These are phyloP conservation scores for Varecia variegata DNA, from an alignment of 2,797 vertebrate species.

Conservation along the genomic window DNA sequence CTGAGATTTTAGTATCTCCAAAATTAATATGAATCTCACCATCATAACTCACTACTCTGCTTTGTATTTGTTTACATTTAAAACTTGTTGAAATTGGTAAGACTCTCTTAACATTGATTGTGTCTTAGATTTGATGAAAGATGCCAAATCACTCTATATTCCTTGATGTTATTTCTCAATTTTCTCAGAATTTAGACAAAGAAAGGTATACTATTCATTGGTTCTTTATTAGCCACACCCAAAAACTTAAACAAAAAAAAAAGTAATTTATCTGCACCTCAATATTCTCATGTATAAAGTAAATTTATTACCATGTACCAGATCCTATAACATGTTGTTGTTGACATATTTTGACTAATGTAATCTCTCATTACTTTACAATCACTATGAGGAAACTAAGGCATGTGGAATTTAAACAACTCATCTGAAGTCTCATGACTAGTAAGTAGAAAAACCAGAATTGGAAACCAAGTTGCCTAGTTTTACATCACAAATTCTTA, in stretches of 20 bases:
- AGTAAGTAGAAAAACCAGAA: neutral
- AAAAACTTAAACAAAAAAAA: neutral
- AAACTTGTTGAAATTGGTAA: neutral
- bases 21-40: neutral
- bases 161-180: neutral
- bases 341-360: neutral
- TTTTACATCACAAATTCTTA: neutral
- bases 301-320: neutral
- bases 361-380: neutral
- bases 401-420: neutral
- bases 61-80: neutral
- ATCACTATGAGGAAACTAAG: neutral
- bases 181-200: neutral
- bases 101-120: neutral
- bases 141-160: neutral
- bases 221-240: neutral
- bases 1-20: neutral
- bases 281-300: neutral
- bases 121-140: neutral
- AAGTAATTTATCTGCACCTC: neutral
- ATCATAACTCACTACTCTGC: neutral
- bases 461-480: neutral
- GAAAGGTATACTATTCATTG: neutral
- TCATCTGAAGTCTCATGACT: neutral
- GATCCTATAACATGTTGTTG: too few species aligned